These are phyloP conservation scores for Rhabditophanes sp. DNA, from an alignment of 2,888 invertebrate genomes.

Conservation along the genomic window DNA sequence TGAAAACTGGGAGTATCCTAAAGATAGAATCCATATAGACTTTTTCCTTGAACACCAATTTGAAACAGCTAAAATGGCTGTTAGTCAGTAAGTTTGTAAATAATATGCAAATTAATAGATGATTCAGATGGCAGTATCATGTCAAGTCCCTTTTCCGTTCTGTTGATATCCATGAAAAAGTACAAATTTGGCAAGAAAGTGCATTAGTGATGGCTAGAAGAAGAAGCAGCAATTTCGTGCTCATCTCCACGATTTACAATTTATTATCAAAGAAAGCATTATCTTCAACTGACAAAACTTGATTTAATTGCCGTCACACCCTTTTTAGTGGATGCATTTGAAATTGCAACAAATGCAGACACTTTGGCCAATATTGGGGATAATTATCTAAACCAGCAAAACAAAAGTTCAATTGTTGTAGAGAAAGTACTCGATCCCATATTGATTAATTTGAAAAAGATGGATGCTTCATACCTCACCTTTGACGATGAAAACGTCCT, in stretches of 20 bases:
- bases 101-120: background rate
- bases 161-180: conserved; percentile 12
- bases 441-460: conserved; percentile 58
- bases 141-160: conserved; percentile 9
- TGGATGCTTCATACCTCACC: conserved; percentile 51
- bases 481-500: conserved; percentile 54
- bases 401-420: conserved; percentile 5
- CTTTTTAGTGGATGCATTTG: conserved; percentile 55
- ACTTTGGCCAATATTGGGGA: conserved; percentile 13
- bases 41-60: conserved; percentile 9
- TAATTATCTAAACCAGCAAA: conserved; percentile 9
- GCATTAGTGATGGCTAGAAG: conserved; percentile 34
- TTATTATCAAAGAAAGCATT: conserved; percentile 60
- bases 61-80: conserved; percentile 5
- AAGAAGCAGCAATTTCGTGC: conserved; percentile 73
- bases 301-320: conserved; percentile 22
- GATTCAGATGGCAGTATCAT: conserved; percentile 23
- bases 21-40: conserved; percentile 52
- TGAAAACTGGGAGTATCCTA: conserved; percentile 69
- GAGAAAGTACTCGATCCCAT: conserved; percentile 49
- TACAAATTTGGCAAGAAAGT: conserved; percentile 26
- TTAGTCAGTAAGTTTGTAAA: conserved; percentile 1
- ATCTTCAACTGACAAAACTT: conserved; percentile 47
- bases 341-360: conserved; percentile 42
- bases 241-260: conserved; percentile 70